phyloP scores from a whole-genome alignment of 92 coral and sea anemone genomes.

The Siderastrea radians region DNA sequence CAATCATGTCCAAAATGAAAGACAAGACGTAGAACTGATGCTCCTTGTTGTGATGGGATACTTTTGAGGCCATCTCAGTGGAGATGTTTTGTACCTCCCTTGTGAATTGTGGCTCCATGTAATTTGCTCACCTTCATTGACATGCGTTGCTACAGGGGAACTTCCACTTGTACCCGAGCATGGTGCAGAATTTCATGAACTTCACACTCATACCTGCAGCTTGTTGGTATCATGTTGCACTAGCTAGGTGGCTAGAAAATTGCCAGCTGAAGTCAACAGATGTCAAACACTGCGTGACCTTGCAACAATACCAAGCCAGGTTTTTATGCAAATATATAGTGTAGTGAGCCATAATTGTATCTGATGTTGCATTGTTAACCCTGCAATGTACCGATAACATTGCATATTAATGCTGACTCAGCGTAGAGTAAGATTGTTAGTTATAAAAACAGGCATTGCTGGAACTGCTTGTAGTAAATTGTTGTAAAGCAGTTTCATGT shows the following conservation, averaged over 20 bases:
- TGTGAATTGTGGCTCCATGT: not conserved
- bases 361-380: not conserved
- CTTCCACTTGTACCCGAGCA: not conserved
- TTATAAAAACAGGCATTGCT: constrained; percentile 1
- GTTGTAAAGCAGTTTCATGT: not conserved
- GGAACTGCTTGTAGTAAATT: not conserved
- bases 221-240: not conserved
- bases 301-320: not conserved
- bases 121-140: not conserved
- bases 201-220: not conserved
- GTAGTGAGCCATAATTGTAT: constrained; percentile 6
- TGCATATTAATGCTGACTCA: no score
- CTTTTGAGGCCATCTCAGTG: constrained; percentile 10
- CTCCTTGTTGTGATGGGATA: not conserved
- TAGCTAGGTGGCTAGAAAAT: not conserved
- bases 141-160: not conserved
- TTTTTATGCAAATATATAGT: constrained; percentile 1
- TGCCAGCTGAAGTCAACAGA: not conserved
- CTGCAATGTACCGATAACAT: no score
- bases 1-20: constrained; percentile 65
- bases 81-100: constrained; percentile 3
- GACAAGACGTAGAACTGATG: constrained; percentile 37
- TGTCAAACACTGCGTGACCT: constrained; percentile 1
- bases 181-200: not conserved
- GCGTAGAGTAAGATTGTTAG: not conserved